phyloP scores from a whole-genome alignment of 2,888 invertebrate species.

The Cryptocheilus praepositus region DNA sequence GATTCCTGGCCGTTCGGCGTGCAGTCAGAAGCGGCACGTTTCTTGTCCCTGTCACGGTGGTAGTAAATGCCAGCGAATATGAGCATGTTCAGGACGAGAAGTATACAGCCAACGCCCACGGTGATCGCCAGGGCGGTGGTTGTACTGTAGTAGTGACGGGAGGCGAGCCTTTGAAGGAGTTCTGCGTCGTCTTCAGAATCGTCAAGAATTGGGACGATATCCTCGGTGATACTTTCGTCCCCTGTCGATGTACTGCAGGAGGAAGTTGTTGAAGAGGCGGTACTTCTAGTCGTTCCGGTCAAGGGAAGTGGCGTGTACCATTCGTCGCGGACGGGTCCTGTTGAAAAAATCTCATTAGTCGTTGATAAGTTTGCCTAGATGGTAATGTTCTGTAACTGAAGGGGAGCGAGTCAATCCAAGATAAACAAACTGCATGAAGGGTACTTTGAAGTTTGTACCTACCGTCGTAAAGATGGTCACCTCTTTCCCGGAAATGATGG shows the following conservation, averaged over 20 bases:
- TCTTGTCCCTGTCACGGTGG: constrained; percentile 80
- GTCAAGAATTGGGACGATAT: constrained; percentile 63
- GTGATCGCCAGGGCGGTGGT: constrained; percentile 87
- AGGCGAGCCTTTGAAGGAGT: constrained; percentile 76
- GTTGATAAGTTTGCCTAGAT: not conserved
- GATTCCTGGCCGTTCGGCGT: constrained; percentile 69
- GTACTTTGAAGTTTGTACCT: constrained; percentile 35
- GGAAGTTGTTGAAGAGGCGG: constrained; percentile 63
- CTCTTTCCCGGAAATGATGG: constrained; percentile 85
- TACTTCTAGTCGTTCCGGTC: constrained; percentile 64
- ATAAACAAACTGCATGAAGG: not conserved
- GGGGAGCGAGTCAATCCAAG: too few relatives aligned
- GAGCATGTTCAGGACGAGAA: constrained; percentile 83
- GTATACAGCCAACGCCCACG: constrained; percentile 84
- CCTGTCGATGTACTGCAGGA: constrained; percentile 66
- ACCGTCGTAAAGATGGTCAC: constrained; percentile 87
- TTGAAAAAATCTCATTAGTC: not conserved
- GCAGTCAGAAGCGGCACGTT: constrained; percentile 66
- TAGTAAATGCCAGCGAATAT: constrained; percentile 88
- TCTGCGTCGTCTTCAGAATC: constrained; percentile 77
- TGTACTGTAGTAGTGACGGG: constrained; percentile 81
- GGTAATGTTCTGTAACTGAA: too few relatives aligned
- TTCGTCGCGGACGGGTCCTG: constrained; percentile 71
- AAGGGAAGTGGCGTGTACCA: constrained; percentile 71
- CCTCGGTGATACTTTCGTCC: constrained; percentile 63